Evolutionary conservation across 2,888 invertebrate genomes (phyloP).

Genomic region (Aradus depressus): DNA sequence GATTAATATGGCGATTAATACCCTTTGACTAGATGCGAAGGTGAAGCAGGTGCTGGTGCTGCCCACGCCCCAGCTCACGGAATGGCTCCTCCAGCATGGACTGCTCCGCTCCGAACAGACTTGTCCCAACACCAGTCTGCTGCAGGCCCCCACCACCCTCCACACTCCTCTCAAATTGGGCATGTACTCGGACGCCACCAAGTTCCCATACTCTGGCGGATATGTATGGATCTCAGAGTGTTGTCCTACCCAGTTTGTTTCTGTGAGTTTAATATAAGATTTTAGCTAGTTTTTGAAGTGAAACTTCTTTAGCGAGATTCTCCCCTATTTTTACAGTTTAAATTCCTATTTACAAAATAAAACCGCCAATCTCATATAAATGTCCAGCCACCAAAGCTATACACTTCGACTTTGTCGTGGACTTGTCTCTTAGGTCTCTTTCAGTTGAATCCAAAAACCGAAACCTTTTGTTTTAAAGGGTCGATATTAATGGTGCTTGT

Average conservation of each 20-base stretch:
- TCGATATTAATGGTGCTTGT: too few relatives aligned
- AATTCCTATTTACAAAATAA: too few relatives aligned
- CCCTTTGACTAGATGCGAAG: conserved; percentile 48
- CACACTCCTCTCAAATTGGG: conserved; percentile 61
- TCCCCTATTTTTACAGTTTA: too few relatives aligned
- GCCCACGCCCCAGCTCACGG: conserved; percentile 72
- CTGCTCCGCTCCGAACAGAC: conserved; percentile 67
- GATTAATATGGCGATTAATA: neutral
- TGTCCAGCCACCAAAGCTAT: too few relatives aligned
- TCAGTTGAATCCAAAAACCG: too few relatives aligned
- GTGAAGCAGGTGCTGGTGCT: conserved; percentile 74
- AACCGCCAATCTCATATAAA: too few relatives aligned
- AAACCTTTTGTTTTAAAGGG: too few relatives aligned
- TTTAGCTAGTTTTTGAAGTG: too few relatives aligned
- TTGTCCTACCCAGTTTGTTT: conserved; percentile 72
- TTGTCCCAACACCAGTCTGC: conserved; percentile 43
- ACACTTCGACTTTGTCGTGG: too few relatives aligned
- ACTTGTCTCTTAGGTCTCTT: too few relatives aligned
- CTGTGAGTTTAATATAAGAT: conserved; percentile 45
- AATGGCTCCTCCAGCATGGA: conserved; percentile 82
- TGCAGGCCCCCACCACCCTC: conserved; percentile 26
- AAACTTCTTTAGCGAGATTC: too few relatives aligned
- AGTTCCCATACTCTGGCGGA: conserved; percentile 78
- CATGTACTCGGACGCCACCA: conserved; percentile 75
- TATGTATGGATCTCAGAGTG: conserved; percentile 87